phyloP scores from a whole-genome alignment of 35 echinoderm and acorn worm genomes.

The Holothuria glaberrima region DNA sequence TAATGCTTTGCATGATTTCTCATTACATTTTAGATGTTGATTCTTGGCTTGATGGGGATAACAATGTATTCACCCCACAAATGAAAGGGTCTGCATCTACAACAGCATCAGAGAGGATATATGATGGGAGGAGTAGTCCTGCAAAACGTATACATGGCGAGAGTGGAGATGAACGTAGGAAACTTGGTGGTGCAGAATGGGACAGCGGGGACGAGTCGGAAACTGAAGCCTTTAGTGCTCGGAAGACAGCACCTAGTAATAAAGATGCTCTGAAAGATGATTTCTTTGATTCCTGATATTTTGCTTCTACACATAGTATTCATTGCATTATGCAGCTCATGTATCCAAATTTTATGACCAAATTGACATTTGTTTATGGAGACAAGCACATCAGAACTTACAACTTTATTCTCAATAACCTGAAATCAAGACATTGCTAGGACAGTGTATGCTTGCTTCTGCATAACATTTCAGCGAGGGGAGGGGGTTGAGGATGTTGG shows the following conservation, averaged over 20 bases:
- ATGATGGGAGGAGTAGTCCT: slow-evolving; percentile 89
- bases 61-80: slow-evolving; percentile 32
- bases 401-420: too few relatives aligned
- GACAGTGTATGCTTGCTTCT: too few relatives aligned
- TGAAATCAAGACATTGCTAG: too few relatives aligned
- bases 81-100: slow-evolving; percentile 79
- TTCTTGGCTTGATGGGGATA: slow-evolving; percentile 93
- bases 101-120: slow-evolving; percentile 87
- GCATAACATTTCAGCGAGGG: too few relatives aligned
- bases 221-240: slow-evolving; percentile 58
- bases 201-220: slow-evolving; percentile 57
- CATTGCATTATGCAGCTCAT: too few relatives aligned
- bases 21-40: slow-evolving; percentile 63
- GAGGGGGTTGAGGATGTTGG: too few relatives aligned
- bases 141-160: slow-evolving; percentile 36
- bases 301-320: too few relatives aligned
- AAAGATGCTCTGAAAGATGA: slow-evolving; percentile 60
- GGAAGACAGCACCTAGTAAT: neutral
- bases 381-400: too few relatives aligned
- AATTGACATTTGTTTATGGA: too few relatives aligned
- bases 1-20: too few relatives aligned
- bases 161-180: neutral
- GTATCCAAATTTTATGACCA: too few relatives aligned
- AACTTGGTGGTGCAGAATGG: slow-evolving; percentile 6
- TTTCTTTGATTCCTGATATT: slow-evolving; percentile 75